A percentile compares a stretch with the other conserved stretches of the same genome.
phyloP scores from a whole-genome alignment of 2,888 invertebrate species.

The Subacronicta megacephala region DNA sequence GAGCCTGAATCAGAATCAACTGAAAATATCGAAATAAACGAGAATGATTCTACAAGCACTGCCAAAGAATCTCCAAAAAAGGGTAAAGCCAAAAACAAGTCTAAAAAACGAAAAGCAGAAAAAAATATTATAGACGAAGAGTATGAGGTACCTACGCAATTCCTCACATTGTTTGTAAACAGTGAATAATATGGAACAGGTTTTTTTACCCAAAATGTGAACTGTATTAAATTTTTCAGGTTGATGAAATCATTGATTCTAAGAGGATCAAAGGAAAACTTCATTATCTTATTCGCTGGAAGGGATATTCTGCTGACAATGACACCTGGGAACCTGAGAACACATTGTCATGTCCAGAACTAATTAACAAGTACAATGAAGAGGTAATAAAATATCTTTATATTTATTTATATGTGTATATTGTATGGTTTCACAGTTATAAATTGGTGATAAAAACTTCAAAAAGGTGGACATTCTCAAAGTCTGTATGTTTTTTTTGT shows the following conservation, averaged over 20 bases:
- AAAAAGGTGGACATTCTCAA: no score
- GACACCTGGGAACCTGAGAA: conserved; percentile 94
- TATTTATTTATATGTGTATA: no score
- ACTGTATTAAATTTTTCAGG: conserved; percentile 78
- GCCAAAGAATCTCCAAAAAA: conserved; percentile 64
- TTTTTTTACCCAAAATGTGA: no score
- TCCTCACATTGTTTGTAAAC: conserved; percentile 32
- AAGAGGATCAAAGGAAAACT: conserved; percentile 92
- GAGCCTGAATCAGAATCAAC: conserved; percentile 60
- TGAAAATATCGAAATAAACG: conserved; percentile 59
- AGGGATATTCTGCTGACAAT: conserved; percentile 91
- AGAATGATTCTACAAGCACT: conserved; percentile 61
- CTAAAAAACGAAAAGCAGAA: conserved; percentile 76
- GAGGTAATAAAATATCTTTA: conserved; percentile 66
- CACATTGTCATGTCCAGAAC: conserved; percentile 92
- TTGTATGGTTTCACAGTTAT: no score
- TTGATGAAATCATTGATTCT: conserved; percentile 92
- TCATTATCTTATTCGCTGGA: conserved; percentile 94
- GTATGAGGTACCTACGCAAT: conserved; percentile 83
- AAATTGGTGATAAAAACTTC: no score
- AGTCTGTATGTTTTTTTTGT: no score
- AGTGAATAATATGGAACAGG: conserved; percentile 5
- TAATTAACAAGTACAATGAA: conserved; percentile 88
- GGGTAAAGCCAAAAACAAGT: conserved; percentile 66
- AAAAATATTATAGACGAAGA: conserved; percentile 78